Evolutionary conservation across 2,888 invertebrate genomes (phyloP), one percentile per base, ranked within the genome.

Genomic region (Ceriagrion tenellum): DNA sequence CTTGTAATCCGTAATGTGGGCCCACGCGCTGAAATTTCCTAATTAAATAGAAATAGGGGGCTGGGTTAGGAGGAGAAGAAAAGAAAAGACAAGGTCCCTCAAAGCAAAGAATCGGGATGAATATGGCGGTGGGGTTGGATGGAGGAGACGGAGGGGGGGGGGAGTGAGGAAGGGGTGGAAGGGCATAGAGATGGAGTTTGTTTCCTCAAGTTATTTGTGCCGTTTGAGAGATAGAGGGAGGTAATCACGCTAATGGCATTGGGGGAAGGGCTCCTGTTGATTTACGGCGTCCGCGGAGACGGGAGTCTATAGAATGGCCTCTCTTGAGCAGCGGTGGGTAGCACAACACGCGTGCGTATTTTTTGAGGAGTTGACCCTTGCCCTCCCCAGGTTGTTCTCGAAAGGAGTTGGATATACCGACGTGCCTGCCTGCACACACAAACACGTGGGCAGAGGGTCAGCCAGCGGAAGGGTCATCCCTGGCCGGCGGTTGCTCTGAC

Each of bases 221-320:
- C 69, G 16, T 69, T 69, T n/a, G n/a, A 69, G 69, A 81, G 81
- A 3, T n/a, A 18, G 30, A 81, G 81, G 30, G 35, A 35, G 81
- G 81, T 18, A 81, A 81, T 81, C 81, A 81, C 81, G 81, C 81
- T 81, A 35, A 81, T 81, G 81, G 81, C 35, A 35, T 81, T 26
- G 47, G 47, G 12, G 81, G 81, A n/a, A 81, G 35, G 23, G 81
- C 81, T 26, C 35, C 81, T 81, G 81, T 81, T 81, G 81, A 81
- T 81, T 81, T 81, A 81, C 35, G 16, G 30, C 16, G 81, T 81
- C 35, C 81, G 26, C 13, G 30, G 81, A n/a, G 69, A 69, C n/a
- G 69, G 69, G 47, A 69, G 35, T 81, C 35, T 81, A 35, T 81
- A 35, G 81, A 81, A 35, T 81, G 30, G 35, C 26, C n/a, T n/a